phyloP scores from a whole-genome alignment of 2,113 vertebrate species.

The Onychorhynchus coronatus region DNA sequence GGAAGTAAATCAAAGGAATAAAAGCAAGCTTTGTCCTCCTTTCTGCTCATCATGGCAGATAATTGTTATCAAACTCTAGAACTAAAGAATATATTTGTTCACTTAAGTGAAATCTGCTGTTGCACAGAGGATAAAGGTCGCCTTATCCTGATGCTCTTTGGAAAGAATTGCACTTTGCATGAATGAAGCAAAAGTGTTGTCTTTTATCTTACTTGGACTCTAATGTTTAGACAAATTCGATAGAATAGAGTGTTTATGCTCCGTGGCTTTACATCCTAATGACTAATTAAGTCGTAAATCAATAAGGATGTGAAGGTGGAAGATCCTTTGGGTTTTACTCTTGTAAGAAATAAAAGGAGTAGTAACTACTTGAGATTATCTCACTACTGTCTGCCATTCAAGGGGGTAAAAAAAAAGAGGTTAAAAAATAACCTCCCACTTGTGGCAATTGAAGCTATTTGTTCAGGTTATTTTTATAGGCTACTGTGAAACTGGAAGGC shows the following conservation, averaged over 20 bases:
- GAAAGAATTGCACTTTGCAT: not conserved
- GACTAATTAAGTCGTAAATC: not conserved
- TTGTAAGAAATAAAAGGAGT: not conserved
- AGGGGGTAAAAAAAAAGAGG: not conserved
- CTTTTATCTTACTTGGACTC: not conserved
- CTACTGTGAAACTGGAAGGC: conserved; percentile 7
- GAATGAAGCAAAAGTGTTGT: not conserved
- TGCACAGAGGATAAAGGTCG: not conserved
- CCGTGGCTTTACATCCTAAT: not conserved
- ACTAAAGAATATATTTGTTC: not conserved
- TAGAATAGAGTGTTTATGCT: not conserved
- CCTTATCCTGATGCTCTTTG: not conserved
- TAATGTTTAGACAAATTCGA: not conserved
- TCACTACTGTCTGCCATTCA: not conserved
- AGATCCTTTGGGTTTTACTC: not conserved
- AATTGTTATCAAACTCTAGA: not conserved
- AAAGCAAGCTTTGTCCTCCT: not conserved
- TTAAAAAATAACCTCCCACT: conserved; percentile 1
- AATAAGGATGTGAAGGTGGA: not conserved
- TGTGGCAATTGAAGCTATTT: not conserved
- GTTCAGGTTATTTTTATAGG: conserved; percentile 27
- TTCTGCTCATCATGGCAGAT: not conserved
- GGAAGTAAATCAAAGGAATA: not conserved
- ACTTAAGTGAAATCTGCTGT: not conserved
- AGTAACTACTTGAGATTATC: not conserved